Evolutionary conservation across 2,888 invertebrate species (phyloP), one percentile per base, ranked within the genome.

Genomic region (Chrysolina oricalcia): DNA sequence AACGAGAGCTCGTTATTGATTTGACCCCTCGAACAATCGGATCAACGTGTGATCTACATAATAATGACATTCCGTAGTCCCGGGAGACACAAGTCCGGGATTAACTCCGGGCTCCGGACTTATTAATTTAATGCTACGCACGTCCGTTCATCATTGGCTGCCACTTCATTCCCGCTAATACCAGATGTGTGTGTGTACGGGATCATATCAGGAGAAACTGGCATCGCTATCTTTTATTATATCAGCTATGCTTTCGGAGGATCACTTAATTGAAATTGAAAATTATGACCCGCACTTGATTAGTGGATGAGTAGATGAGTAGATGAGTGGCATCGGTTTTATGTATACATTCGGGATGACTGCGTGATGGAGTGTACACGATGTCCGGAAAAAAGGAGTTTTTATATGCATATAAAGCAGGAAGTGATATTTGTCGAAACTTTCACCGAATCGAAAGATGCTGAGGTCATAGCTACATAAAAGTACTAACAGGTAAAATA

Each of bases 11-110:
- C 74, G 83, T 83, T 87, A 87, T 87, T 86, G 87, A 87, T 87
- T 86, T 85, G 86, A 86, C 86, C 85, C 85, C 84, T 81, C 84
- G 82, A 85, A 86, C 87, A 87, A 87, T 87, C 87, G 88, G 88
- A 88, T 89, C 88, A 88, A 87, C 87, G 87, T 88, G 87, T 88
- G 89, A 89, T 89, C 88, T 89, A 88, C 89, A 89, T 89, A 89
- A 89, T 89, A 89, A 89, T 88, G 88, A 88, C 87, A 87, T 86
- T 84, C 85, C 84, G 82, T 83, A 84, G 84, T 86, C 87, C 86
- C 86, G 81, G 81, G 86, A 86, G 87, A 87, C 87, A 87, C 87
- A 85, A 86, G 87, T 86, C 85, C 86, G 74, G 88, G 88, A 88
- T 88, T 88, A 88, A 87, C 87, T 87, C 86, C 86, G 83, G 83